Base-by-base conservation (phyloP, 35 echinoderm and acorn worm genomes). In the Nesometra sesokonis region DNA sequence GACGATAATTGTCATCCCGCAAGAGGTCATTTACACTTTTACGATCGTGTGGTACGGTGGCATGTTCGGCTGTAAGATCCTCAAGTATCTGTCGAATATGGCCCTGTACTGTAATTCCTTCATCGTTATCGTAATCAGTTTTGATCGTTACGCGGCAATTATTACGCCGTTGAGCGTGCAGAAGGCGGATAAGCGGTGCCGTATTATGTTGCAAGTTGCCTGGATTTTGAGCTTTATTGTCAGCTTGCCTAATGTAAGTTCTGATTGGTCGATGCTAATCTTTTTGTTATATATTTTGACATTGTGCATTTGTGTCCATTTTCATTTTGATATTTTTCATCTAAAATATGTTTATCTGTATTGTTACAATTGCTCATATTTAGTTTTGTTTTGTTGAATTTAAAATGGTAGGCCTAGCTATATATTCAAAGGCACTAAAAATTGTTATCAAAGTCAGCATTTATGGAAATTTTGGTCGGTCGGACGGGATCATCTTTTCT, bases 131-230 rank as follows among this genome's bases (percentile, higher is more conserved):
- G 94, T 93, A 13, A 97, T 97, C 57, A 97, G 94, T 67, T 57
- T 97, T 35, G 94, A 97, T 40, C 91, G 94, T 30, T 97, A 87
- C 82, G 89, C 91, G 80, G 91, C 94, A 8, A 93, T 97, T 85
- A 89, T 97, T 17, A 84, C 85, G 78, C 94, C 91, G 13, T 80
- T 97, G 3, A 93, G 94, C 77, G 88, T 93, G 32, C 89, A 85
- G 17, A 83, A 91, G 76, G 94, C 94, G 3, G 91, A 97, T 37
- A 85, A 83, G 31, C 78, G 94, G 46, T 93, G 94, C 91, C 93
- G 90, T 46, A 86, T 97, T 31, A 97, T 97, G 94, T 80, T 97
- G 5, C 32, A 83, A 36, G 82, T 91, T 7, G 91, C 94, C 19
- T 97, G 94, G 94, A 52, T 80, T 19, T 84, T 88, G 0, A 90